Evolutionary conservation across 2,888 invertebrate genomes (phyloP), one percentile per base, ranked within the genome.

Genomic region (Glaucopsyche alexis): DNA sequence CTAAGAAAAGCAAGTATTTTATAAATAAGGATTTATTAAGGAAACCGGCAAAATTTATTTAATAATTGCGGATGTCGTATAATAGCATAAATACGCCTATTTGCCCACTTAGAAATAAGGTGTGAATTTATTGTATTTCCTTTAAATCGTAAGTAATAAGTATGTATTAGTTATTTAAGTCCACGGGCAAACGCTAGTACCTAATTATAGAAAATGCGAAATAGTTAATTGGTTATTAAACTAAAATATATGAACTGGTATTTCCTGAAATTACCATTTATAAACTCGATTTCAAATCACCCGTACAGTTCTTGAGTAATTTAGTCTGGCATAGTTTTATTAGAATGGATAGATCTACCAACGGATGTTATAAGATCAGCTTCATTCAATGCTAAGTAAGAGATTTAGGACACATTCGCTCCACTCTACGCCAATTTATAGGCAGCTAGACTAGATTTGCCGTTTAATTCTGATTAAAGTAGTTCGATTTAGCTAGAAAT

Each of bases 351-450:
- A 47, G 14, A 16, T 29, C 45, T 29, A 29, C 1, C 11, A 8
- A 42, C 42, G 66, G 47, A 29, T 69, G 14, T 66, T 72, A 50
- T 14, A 72, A 66, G 52, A 50, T 64, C 5, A n/a, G 50, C 69
- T 72, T 42, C 72, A 64, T 69, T 80, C 79, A 78, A 77, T 77
- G 78, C 74, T 78, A 77, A 82, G 76, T 83, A n/a, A 83, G 85
- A 85, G 83, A 86, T 85, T 83, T 81, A 79, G 83, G 80, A 80
- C 82, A 82, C 81, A 76, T 84, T 2, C 75, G 74, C 81, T 85
- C 85, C 81, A 82, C 83, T 73, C 52, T 74, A 75, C 77, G 72
- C 75, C 79, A 82, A 83, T 80, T 80, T 80, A 75, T 72, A 29
- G 29, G 29, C 29, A 29, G 4, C 2, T 73, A 69, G 50, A 73